phyloP scores from a whole-genome alignment of 2,113 vertebrate species.

The Epinephelus moara region DNA sequence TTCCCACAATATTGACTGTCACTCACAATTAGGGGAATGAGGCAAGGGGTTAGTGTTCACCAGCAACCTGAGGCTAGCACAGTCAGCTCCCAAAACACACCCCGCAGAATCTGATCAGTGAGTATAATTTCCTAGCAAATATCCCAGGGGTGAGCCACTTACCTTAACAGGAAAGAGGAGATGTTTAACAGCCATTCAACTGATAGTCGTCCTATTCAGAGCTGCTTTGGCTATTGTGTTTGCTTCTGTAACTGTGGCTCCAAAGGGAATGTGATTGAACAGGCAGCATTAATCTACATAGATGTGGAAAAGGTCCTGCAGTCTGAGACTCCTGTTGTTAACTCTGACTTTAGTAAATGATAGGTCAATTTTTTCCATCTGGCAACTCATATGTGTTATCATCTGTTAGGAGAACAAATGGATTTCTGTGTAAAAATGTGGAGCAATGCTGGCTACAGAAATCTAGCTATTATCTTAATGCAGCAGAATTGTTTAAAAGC shows the following conservation, averaged over 20 bases:
- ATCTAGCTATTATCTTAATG: conserved; percentile 54
- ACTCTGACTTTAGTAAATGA: conserved; percentile 70
- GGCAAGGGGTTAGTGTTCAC: conserved; percentile 71
- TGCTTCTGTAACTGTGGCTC: conserved; percentile 62
- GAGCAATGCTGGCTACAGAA: conserved; percentile 41
- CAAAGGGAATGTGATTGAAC: conserved; percentile 66
- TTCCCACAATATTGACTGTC: conserved; percentile 83
- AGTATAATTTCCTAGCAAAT: conserved; percentile 82
- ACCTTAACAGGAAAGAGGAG: conserved; percentile 81
- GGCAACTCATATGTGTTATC: conserved; percentile 64
- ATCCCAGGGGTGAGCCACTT: conserved; percentile 84
- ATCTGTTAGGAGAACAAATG: conserved; percentile 71
- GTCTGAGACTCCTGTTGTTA: conserved; percentile 69
- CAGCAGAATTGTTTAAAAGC: conserved; percentile 65
- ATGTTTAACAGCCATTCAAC: conserved; percentile 79
- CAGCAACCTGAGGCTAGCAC: conserved; percentile 78
- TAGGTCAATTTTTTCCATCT: conserved; percentile 73
- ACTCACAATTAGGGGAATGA: conserved; percentile 81
- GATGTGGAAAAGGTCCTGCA: conserved; percentile 48
- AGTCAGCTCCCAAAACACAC: conserved; percentile 74
- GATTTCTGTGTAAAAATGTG: conserved; percentile 54
- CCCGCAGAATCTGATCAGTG: conserved; percentile 84
- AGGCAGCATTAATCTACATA: conserved; percentile 66
- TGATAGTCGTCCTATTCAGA: conserved; percentile 71
- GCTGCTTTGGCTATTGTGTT: conserved; percentile 58